These are phyloP conservation scores for Chaetorhynchus papuensis DNA, from an alignment of 2,113 vertebrate genomes.

Conservation along the genomic window DNA sequence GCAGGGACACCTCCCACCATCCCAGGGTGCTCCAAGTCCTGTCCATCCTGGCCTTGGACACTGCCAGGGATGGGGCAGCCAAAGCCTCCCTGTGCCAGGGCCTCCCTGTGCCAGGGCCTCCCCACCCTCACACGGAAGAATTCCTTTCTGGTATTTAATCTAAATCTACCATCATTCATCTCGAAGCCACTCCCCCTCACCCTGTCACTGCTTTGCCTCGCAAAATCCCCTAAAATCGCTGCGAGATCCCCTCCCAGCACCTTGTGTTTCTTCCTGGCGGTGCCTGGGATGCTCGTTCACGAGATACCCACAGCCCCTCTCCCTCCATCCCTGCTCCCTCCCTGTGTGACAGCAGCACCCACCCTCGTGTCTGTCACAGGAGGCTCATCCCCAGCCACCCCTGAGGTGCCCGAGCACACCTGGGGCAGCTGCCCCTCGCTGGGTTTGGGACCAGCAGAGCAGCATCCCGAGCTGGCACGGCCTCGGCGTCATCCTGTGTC, in stretches of 20 bases:
- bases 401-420: background rate
- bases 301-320: rapidly evolving
- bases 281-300: background rate
- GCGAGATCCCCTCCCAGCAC: background rate
- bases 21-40: background rate
- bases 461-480: background rate
- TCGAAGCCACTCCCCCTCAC: background rate
- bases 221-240: background rate
- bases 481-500: too few species aligned
- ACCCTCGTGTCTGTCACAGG: background rate
- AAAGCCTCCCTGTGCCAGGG: background rate
- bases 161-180: background rate
- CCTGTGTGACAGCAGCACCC: background rate
- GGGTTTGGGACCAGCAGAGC: background rate
- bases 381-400: background rate
- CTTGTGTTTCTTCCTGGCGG: background rate
- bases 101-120: background rate
- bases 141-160: background rate
- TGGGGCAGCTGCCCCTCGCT: rapidly evolving
- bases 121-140: background rate
- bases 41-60: background rate
- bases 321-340: background rate
- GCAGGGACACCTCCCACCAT: background rate
- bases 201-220: background rate
- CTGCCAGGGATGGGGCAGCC: background rate